A percentile compares a stretch with the other conserved stretches of the same genome.
Conservation (phyloP, 2,113 vertebrate genomes). For the Otolemur garnettii region DNA sequence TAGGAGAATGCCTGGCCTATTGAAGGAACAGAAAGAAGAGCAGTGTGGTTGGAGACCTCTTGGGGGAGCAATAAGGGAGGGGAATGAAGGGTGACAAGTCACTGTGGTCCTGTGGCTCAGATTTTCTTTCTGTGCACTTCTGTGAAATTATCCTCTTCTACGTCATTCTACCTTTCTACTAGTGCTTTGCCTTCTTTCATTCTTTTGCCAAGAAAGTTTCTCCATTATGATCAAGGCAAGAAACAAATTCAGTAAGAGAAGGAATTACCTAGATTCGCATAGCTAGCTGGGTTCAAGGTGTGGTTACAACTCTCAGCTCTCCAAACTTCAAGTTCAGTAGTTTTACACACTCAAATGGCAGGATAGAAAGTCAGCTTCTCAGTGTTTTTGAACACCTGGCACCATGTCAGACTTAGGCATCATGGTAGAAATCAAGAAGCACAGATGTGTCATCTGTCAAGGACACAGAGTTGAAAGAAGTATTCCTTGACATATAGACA, state of each 20-base stretch:
- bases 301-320: not conserved
- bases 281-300: not conserved
- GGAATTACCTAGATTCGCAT: not conserved
- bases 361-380: not conserved
- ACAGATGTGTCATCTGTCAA: slow-evolving; percentile 50
- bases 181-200: not conserved
- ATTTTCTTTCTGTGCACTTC: not conserved
- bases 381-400: not conserved
- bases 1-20: not conserved
- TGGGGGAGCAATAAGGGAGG: not conserved
- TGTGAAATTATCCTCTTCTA: not conserved
- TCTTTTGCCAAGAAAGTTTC: not conserved
- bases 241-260: not conserved
- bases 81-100: accelerated
- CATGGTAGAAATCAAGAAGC: not conserved
- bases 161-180: not conserved
- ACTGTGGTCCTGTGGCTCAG: not conserved
- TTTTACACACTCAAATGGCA: not conserved
- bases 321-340: not conserved
- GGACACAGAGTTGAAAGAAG: not conserved
- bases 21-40: not conserved
- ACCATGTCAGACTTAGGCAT: not conserved
- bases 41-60: not conserved
- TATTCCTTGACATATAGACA: slow-evolving; percentile 37
- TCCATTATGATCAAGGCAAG: not conserved